A percentile compares a stretch with the other conserved stretches of the same genome.
These are phyloP conservation scores for Cryptotermes secundus DNA, from an alignment of 1,140 invertebrate species.

Conservation along the genomic window DNA sequence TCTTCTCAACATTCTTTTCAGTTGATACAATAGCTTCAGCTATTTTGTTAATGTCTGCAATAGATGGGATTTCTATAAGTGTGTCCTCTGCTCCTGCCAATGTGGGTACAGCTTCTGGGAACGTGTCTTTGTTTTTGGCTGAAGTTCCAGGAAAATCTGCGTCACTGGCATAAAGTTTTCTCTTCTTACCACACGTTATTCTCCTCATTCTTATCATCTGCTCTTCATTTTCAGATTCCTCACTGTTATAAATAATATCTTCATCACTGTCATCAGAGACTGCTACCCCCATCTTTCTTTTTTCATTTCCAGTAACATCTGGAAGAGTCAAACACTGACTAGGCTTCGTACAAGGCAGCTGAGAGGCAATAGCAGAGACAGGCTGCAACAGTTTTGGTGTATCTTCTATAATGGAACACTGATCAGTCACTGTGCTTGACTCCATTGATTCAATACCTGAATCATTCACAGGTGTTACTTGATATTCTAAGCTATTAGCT, in stretches of 20 bases:
- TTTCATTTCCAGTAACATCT: neutral
- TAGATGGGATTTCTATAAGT: neutral
- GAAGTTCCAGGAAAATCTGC: too few species aligned
- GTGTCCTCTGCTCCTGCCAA: neutral
- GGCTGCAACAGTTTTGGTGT: slow-evolving; percentile 29
- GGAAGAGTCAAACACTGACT: neutral
- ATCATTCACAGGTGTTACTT: slow-evolving; percentile 40
- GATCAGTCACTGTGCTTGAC: slow-evolving; percentile 35
- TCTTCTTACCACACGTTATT: neutral
- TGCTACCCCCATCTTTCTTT: neutral
- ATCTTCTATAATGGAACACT: neutral
- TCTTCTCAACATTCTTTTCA: neutral
- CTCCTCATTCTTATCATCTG: neutral
- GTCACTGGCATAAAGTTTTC: neutral
- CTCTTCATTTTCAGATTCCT: slow-evolving; percentile 1
- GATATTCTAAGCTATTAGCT: slow-evolving; percentile 29
- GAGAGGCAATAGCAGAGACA: neutral
- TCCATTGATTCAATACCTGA: slow-evolving; percentile 45
- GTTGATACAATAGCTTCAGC: slow-evolving; percentile 9
- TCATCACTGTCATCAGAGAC: slow-evolving; percentile 42
- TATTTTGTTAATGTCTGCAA: slow-evolving; percentile 4
- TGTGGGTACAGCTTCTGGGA: neutral
- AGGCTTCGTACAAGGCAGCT: too few species aligned
- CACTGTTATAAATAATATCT: slow-evolving; percentile 64
- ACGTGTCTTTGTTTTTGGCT: neutral